Base-by-base conservation (phyloP, 2,113 vertebrate species). In the Myocastor coypus region DNA sequence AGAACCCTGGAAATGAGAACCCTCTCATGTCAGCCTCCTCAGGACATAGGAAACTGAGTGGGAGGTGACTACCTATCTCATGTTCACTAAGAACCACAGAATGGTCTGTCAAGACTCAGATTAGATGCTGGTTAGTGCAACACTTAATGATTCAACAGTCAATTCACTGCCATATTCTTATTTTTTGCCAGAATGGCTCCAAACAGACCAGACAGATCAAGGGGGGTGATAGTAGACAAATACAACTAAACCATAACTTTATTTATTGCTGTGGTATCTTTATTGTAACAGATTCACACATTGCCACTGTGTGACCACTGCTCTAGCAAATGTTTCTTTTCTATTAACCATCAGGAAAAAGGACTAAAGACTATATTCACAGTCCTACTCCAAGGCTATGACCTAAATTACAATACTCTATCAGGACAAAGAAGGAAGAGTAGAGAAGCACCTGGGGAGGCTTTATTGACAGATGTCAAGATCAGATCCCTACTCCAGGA, bases 361-460 rank as follows among this genome's bases (percentile, higher is more conserved):
- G 26, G 42, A 14, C 46, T 57, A 92, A 87, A 78, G 55, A 77
- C 19, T 66, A 85, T 46, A 19, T 84, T 87, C 69, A 55, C 34
- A 94, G 26, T 20, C 42, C 83, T 66, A 22, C 52, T 84, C 28
- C 55, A 87, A 32, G 68, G 37, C n/a, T 93, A 73, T 61, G 37
- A 93, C 28, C 46, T 78, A 94, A 89, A 90, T 78, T 52, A 87
- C 28, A 94, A 92, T 87, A 83, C 9, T 80, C 12, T 81, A 73
- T 75, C n/a, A 73, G 87, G 55, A 64, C 55, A 92, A 82, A 2
- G 11, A 16, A 7, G 28, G 55, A 59, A 32, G 30, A 88, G 24
- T 73, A 96, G 80, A 64, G 66, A 88, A 57, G 77, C 24, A 7
- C 11, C 7, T 22, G 7, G 12, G 64, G 42, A 87, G 55, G 69